Evolutionary conservation across 2,888 invertebrate species (phyloP), one percentile per base, ranked within the genome.

Genomic region (Gastrophysa polygoni): DNA sequence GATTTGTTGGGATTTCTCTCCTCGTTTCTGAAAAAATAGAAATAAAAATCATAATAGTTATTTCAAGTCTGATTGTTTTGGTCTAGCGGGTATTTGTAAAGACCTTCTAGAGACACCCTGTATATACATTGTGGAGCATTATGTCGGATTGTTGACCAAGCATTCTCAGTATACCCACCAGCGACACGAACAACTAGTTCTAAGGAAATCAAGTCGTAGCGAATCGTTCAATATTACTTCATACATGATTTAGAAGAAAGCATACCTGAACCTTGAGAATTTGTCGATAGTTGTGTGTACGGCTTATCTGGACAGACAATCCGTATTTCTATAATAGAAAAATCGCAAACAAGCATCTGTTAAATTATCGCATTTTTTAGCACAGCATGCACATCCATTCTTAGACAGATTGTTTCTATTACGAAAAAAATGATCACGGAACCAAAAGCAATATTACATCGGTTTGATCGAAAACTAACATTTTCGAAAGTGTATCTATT

Each of bases 271-370:
- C 87, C 85, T 82, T 88, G 89, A 72, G 89, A 89, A 82, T 88
- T 89, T 83, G 89, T 88, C 78, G 89, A 89, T 75, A 88, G 86
- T 83, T 89, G 89, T 80, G 88, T 89, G 83, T 87, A 88, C 82
- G 88, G 87, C 87, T 89, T 89, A 83, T 89, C 88, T 81, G 89
- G 89, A 85, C 89, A 89, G 83, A 88, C 86, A 86, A 89, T 88
- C 88, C 89, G 88, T 87, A 89, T 87, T 85, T 89, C 89, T 89
- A 87, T 82, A 85, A 63, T 59, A 59, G 57, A 46, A 54, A 54
- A 66, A 79, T 80, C 75, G 78, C 78, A 81, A 80, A 80, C 76
- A 79, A 78, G 80, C 80, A 71, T 75, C 38, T 76, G 81, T 81
- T 82, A 81, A 38, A 38, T 81, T 81, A 77, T 72, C 71, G 77